phyloP scores from a whole-genome alignment of 2,797 vertebrate species.

The Mus caroli region DNA sequence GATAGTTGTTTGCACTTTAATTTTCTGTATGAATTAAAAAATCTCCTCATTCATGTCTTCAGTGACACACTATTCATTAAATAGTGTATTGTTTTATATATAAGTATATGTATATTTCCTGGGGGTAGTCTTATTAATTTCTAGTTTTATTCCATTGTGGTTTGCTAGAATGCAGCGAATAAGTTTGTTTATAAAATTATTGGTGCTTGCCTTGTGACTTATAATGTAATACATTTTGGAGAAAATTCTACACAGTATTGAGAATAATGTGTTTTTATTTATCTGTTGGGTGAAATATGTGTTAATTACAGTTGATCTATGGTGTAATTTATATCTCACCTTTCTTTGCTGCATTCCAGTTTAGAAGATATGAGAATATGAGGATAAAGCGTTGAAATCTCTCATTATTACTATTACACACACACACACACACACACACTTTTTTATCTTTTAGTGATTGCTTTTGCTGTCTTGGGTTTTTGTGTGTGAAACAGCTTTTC shows the following conservation, averaged over 20 bases:
- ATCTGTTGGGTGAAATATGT: not conserved
- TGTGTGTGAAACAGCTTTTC: not conserved
- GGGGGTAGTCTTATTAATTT: not conserved
- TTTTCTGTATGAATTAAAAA: not conserved
- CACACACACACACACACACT: not conserved
- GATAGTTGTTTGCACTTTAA: not conserved
- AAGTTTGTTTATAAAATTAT: not conserved
- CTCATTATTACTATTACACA: not conserved
- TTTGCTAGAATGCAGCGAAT: not conserved
- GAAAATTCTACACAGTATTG: not conserved
- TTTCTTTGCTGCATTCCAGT: not conserved
- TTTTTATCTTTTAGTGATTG: not conserved
- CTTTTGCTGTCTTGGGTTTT: not conserved
- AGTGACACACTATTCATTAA: not conserved
- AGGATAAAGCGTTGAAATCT: not conserved
- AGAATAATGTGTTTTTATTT: not conserved
- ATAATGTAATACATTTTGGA: not conserved
- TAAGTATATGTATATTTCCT: not conserved
- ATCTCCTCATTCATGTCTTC: not conserved
- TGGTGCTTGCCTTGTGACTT: not conserved
- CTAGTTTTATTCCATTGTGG: not conserved
- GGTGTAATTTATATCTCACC: not conserved
- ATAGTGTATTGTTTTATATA: not conserved
- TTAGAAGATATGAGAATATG: not conserved
- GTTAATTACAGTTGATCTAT: not conserved